A percentile compares a stretch with the other conserved stretches of the same genome.
Evolutionary conservation across 2,797 vertebrate species (phyloP).

Genomic region (Psittacula derbiana): DNA sequence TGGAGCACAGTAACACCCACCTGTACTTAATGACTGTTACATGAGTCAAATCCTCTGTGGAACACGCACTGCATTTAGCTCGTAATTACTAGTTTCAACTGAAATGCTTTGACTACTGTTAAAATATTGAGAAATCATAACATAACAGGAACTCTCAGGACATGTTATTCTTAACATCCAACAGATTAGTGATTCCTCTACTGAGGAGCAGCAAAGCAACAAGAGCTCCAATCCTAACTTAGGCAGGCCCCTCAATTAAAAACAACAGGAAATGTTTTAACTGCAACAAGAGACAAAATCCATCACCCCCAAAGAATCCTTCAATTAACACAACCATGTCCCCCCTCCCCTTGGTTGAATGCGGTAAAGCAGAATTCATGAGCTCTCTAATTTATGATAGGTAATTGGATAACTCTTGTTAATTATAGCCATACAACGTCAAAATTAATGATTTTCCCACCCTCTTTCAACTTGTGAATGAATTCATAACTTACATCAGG

Average conservation of each 20-base stretch:
- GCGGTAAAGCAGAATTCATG: constrained; percentile 50
- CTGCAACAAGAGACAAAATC: not conserved
- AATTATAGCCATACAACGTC: constrained; percentile 75
- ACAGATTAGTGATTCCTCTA: not conserved
- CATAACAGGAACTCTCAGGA: not conserved
- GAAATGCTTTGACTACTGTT: not conserved
- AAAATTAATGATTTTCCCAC: constrained; percentile 78
- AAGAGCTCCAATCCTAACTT: not conserved
- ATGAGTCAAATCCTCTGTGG: not conserved
- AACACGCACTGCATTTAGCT: not conserved
- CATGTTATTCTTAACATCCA: not conserved
- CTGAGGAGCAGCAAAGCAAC: not conserved
- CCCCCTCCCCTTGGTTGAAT: not conserved
- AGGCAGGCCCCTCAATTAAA: not conserved
- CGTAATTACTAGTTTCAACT: not conserved
- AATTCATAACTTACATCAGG: constrained; percentile 62
- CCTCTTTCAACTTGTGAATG: constrained; percentile 62
- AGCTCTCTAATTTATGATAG: constrained; percentile 69
- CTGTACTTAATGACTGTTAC: not conserved
- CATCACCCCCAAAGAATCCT: not conserved
- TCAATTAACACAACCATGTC: constrained; percentile 5
- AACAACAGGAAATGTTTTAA: not conserved
- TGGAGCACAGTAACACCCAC: not conserved
- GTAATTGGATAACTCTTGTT: constrained; percentile 75
- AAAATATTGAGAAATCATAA: not conserved